Evolutionary conservation across 2,113 vertebrate species (phyloP), one percentile per base, ranked within the genome.

Genomic region (Irena cyanogastra): DNA sequence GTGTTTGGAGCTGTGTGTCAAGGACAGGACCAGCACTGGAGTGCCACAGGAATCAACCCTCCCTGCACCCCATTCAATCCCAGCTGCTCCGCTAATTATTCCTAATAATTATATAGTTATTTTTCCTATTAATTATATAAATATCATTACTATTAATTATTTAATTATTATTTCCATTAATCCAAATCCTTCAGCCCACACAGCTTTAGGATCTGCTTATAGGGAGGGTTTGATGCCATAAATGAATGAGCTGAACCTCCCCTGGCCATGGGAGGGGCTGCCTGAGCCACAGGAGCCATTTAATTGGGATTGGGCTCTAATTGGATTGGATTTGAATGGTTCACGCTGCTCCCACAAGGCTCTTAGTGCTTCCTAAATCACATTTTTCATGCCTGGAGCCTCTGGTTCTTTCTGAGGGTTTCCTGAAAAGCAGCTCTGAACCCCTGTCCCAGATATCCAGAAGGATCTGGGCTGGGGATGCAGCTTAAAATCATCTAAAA

Each of bases 281-380:
- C 45, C 75, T 21, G 75, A 53, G 92, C 61, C 81, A 59, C 53
- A 20, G 3, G 65, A 91, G 86, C 85, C 26, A 39, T 87, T 94
- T 93, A 93, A 94, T 94, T 97, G 95, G 53, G 87, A 91, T 93
- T 91, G 90, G 61, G 8, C 82, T 85, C 70, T 95, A 94, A 96
- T 91, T 96, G 96, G 87, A 93, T 95, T 96, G 94, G 80, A 85
- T 87, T 79, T 71, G 86, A 75, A 91, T 91, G 74, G 84, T 35
- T 95, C 92, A 54, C 33, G 65, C 82, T 68, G 92, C 61, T 94
- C 92, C 90, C 93, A 27, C 75, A 91, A 85, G 90, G 35, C 65
- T 93, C 61, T 87, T 60, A 68, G 74, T 79, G 94, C 84, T 95
- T 53, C 91, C 89, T 89, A 94, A 96, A 95, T 93, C 94, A 87